Evolutionary conservation across 2,888 invertebrate genomes (phyloP), one percentile per base, ranked within the genome.

Genomic region (Stenotaenia linearis): DNA sequence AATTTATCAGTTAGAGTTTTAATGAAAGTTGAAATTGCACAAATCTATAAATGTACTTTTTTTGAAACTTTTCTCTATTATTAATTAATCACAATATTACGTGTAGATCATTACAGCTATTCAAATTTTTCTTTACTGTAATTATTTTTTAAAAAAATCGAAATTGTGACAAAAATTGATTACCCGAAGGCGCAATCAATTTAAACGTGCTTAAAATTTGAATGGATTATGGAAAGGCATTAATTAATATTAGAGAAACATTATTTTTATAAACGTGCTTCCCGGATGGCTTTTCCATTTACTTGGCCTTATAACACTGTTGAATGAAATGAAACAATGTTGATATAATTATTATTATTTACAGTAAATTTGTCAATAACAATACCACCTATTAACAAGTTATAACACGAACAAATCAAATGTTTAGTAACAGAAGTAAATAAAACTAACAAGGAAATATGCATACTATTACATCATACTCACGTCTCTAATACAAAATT

Each of bases 251-350:
- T 45, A n/a, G 3, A 69, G 6, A 69, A n/a, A 69, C 23, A 69
- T 69, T 69, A 69, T 69, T 69, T 69, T 69, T 69, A 69, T 69
- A 69, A 69, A 69, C 12, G 69, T 69, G 69, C 69, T 69, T 69
- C 69, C 69, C 28, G n/a, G 28, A 69, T 23, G 69, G 25, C 15
- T 69, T 50, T 45, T 50, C 18, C 50, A 23, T n/a, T 25, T 25
- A 69, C 25, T 28, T 28, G 28, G 69, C 69, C 69, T 69, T 69
- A 69, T 28, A 21, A 69, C 28, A 69, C 69, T 69, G 28, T 28
- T 69, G 25, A 50, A 50, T 50, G 1, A 18, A 50, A 50, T 50
- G n/a, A n/a, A n/a, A 50, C 50, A 18, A n/a, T n/a, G 18, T 32
- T 6, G 4, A 18, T 18, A n/a, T 18, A 18, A 50, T 50, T 50